Evolutionary conservation across 2,888 invertebrate species (phyloP).

Genomic region (Meghimatium bilineatum): DNA sequence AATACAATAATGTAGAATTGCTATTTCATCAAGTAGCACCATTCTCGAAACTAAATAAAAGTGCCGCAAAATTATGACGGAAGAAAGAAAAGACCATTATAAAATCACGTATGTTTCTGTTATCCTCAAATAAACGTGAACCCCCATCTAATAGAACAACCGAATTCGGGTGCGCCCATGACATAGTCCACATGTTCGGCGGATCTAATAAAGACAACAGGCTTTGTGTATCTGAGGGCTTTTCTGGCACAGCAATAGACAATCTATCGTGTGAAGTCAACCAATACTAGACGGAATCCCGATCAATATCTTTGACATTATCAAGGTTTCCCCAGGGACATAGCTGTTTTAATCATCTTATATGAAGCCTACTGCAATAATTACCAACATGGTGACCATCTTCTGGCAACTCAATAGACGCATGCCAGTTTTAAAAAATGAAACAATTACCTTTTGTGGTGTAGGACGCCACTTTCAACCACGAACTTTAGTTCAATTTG

Average conservation of each 20-base stretch:
- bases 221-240: not conserved
- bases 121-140: not conserved
- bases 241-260: conserved; percentile 1
- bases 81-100: not conserved
- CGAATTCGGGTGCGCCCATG: not conserved
- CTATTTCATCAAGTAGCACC: too few species aligned
- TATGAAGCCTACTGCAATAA: not conserved
- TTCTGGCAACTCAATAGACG: too few species aligned
- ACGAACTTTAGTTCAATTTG: too few species aligned
- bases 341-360: not conserved
- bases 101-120: not conserved
- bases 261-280: conserved; percentile 1
- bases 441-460: too few species aligned
- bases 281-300: not conserved
- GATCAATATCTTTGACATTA: conserved; percentile 3
- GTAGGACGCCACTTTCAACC: too few species aligned
- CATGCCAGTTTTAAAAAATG: too few species aligned
- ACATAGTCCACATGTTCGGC: not conserved
- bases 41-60: too few species aligned
- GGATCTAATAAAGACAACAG: not conserved
- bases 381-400: too few species aligned
- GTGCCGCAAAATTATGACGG: too few species aligned
- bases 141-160: not conserved
- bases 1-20: too few species aligned
- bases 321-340: not conserved